A percentile compares a stretch with the other conserved stretches of the same genome.
Conservation (phyloP, 1,140 invertebrate genomes). For the Conopomorpha cramerella region DNA sequence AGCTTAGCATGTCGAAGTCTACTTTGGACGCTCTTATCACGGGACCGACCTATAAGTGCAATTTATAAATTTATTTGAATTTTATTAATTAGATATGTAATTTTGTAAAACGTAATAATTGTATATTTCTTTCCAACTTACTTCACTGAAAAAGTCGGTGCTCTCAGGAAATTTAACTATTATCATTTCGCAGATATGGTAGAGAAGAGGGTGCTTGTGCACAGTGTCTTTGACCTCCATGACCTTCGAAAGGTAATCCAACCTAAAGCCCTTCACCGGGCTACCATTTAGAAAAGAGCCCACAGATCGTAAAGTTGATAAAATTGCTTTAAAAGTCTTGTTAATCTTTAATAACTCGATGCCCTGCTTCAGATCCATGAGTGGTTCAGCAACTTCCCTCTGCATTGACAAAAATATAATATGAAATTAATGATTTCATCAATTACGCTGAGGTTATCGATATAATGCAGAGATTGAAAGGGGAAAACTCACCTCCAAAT, state of each 20-base stretch:
- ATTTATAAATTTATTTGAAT: constrained; percentile 3
- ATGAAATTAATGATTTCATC: constrained; percentile 4
- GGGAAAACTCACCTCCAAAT: constrained; percentile 80
- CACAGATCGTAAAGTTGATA: constrained; percentile 91
- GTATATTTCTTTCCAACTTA: constrained; percentile 40
- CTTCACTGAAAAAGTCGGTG: constrained; percentile 96
- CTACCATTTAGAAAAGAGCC: constrained; percentile 97
- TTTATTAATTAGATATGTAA: background rate
- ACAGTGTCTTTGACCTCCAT: constrained; percentile 99
- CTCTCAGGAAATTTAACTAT: constrained; percentile 95
- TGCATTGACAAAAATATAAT: constrained; percentile 11
- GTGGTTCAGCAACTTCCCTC: constrained; percentile 96
- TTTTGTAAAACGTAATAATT: background rate
- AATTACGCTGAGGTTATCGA: background rate
- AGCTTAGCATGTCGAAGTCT: constrained; percentile 87
- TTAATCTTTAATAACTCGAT: constrained; percentile 89
- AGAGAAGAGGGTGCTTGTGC: constrained; percentile 95
- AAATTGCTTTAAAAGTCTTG: constrained; percentile 92
- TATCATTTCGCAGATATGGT: constrained; percentile 97
- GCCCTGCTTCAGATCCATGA: constrained; percentile 97
- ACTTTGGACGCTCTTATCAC: constrained; percentile 92
- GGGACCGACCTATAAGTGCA: constrained; percentile 74
- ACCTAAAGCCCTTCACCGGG: constrained; percentile 95
- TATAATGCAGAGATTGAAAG: background rate
- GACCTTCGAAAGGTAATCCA: constrained; percentile 97